Evolutionary conservation across 2,888 invertebrate genomes (phyloP).

Genomic region (Synanthedon formicaeformis): DNA sequence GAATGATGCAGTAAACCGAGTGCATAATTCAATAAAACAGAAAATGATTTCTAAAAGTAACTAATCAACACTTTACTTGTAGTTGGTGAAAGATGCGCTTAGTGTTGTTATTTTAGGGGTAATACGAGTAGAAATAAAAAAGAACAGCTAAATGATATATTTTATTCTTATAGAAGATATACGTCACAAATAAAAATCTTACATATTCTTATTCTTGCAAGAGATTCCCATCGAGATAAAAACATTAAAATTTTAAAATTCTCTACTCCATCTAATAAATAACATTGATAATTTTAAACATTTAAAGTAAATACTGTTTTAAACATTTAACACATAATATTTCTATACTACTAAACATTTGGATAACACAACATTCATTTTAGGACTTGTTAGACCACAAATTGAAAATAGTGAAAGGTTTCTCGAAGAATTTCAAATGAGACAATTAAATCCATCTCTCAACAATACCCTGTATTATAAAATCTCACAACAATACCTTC

Average conservation of each 20-base stretch:
- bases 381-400: slow-evolving; percentile 17
- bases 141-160: not conserved
- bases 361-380: slow-evolving; percentile 53
- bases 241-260: slow-evolving; percentile 42
- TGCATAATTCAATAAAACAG: too few species aligned
- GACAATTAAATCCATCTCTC: slow-evolving; percentile 28
- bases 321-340: slow-evolving; percentile 57
- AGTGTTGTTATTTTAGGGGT: not conserved
- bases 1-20: too few species aligned
- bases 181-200: slow-evolving; percentile 28
- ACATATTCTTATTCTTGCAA: slow-evolving; percentile 29
- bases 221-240: slow-evolving; percentile 45
- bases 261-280: slow-evolving; percentile 42
- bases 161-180: not conserved
- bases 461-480: slow-evolving; percentile 54
- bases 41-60: too few species aligned
- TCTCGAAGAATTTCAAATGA: slow-evolving; percentile 24
- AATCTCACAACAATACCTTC: slow-evolving; percentile 46
- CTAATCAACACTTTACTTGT: too few species aligned
- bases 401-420: slow-evolving; percentile 16
- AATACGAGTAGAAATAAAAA: not conserved
- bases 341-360: slow-evolving; percentile 32
- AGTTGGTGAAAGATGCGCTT: too few species aligned
- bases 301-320: slow-evolving; percentile 54
- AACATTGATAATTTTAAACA: slow-evolving; percentile 22